Percentiles rank a stretch among this genome's conserved stretches.
Evolutionary conservation across 2,888 invertebrate genomes (phyloP).

Genomic region (Mayetiola destructor): DNA sequence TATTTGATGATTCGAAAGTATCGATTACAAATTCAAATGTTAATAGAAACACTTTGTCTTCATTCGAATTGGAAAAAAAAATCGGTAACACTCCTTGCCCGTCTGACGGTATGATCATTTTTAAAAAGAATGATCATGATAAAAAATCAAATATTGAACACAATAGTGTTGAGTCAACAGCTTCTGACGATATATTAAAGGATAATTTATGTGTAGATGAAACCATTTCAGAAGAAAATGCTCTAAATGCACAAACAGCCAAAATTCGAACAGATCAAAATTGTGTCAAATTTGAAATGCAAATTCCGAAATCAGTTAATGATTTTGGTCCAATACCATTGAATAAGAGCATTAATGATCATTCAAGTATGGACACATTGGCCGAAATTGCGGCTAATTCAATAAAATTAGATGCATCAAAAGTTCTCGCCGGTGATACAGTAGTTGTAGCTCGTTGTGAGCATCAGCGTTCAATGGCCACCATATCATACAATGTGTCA

Average conservation of each 20-base stretch:
- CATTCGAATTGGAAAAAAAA: too few species aligned
- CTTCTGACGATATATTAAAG: too few species aligned
- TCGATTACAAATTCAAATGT: too few species aligned
- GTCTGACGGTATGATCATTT: too few species aligned
- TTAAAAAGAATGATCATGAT: too few species aligned
- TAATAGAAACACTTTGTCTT: too few species aligned
- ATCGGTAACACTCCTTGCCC: too few species aligned
- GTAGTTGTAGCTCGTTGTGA: background rate
- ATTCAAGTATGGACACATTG: conserved; percentile 20
- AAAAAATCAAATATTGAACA: too few species aligned
- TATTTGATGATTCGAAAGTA: conserved; percentile 3
- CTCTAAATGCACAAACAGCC: background rate
- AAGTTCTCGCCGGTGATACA: background rate
- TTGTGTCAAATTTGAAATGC: background rate
- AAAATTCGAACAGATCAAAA: background rate
- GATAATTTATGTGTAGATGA: too few species aligned
- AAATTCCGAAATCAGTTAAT: background rate
- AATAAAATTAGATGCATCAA: conserved; percentile 18
- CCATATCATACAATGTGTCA: background rate
- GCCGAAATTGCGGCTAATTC: conserved; percentile 21
- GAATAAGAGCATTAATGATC: background rate
- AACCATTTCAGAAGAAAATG: too few species aligned
- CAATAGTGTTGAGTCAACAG: too few species aligned
- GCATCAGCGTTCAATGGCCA: background rate
- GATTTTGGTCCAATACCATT: background rate